These are phyloP conservation scores for Sarcoramphus papa DNA, from an alignment of 2,797 vertebrate species.

Conservation along the genomic window DNA sequence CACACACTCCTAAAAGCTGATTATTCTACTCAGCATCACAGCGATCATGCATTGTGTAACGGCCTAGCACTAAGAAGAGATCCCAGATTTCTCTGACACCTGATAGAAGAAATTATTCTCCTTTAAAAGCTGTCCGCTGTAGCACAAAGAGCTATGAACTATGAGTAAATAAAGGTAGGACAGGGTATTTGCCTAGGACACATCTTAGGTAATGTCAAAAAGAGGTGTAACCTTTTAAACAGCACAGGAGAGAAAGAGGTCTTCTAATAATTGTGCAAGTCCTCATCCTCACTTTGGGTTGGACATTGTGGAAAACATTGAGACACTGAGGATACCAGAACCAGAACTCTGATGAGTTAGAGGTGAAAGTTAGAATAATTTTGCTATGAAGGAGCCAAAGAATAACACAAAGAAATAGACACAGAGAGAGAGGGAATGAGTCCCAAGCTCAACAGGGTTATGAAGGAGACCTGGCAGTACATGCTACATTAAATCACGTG, in stretches of 20 bases:
- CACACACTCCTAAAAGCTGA: background rate
- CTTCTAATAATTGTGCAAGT: background rate
- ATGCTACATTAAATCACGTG: background rate
- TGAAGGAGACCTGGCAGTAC: background rate
- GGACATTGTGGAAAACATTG: background rate
- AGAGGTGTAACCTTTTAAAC: background rate
- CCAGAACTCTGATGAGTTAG: background rate
- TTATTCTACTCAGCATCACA: background rate
- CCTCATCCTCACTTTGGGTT: background rate
- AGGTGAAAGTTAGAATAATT: background rate
- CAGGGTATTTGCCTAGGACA: background rate
- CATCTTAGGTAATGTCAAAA: background rate
- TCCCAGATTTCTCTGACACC: background rate
- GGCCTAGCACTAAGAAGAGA: background rate
- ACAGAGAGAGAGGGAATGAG: background rate
- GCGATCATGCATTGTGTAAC: background rate
- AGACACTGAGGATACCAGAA: background rate
- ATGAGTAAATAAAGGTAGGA: background rate
- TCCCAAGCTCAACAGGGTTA: background rate
- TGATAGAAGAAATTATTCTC: background rate
- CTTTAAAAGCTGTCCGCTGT: background rate
- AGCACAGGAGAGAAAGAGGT: background rate
- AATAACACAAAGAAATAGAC: background rate
- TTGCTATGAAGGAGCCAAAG: background rate
- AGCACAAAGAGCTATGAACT: background rate